Evolutionary conservation across 2,888 invertebrate species (phyloP).

Genomic region (Napeogenes inachia): DNA sequence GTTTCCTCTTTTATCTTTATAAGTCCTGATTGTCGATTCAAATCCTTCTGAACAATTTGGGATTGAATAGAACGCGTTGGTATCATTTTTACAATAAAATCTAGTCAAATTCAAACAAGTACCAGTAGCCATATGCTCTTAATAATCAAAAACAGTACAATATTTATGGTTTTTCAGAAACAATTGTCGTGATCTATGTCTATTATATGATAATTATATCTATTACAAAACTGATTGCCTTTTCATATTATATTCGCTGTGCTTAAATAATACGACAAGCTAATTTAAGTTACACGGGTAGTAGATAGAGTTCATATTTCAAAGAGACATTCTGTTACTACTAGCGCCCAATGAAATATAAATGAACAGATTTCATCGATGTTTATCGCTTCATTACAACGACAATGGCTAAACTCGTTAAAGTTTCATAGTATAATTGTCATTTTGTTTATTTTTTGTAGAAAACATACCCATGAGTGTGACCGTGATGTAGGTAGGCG

Average conservation of each 20-base stretch:
- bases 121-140: neutral
- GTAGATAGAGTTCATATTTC: neutral
- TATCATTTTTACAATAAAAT: conserved; percentile 36
- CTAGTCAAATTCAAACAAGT: neutral
- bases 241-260: neutral
- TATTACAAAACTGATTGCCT: conserved; percentile 9
- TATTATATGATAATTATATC: conserved; percentile 10
- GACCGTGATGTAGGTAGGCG: no score
- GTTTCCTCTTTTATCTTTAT: conserved; percentile 25
- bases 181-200: conserved; percentile 4
- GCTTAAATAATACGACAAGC: neutral
- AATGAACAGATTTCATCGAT: conserved; percentile 19
- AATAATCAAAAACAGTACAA: neutral
- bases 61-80: conserved; percentile 41
- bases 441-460: conserved; percentile 33
- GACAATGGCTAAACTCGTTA: conserved; percentile 1
- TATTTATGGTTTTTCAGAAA: conserved; percentile 1
- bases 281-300: neutral
- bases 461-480: no score
- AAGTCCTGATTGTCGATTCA: conserved; percentile 16
- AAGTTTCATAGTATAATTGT: conserved; percentile 1
- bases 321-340: neutral
- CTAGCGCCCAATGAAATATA: neutral
- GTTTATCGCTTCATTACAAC: conserved; percentile 17
- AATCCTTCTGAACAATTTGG: conserved; percentile 45